phyloP scores from a whole-genome alignment of 2,113 vertebrate genomes.

The Elaphurus davidianus region DNA sequence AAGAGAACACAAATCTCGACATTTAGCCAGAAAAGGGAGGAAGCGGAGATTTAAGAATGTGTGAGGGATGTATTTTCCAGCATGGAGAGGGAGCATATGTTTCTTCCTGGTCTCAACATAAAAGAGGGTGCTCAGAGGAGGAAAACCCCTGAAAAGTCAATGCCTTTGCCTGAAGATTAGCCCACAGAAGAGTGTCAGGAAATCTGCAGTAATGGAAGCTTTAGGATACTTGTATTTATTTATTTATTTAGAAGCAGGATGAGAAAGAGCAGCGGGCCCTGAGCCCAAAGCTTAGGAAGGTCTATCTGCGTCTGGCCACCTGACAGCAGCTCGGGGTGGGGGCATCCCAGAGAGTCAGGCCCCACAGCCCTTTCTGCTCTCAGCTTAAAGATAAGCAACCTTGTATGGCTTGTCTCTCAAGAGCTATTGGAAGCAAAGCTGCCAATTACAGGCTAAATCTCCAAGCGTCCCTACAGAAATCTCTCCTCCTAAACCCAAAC shows the following conservation, averaged over 20 bases:
- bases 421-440: background rate
- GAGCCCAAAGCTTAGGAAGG: background rate
- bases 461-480: background rate
- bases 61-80: background rate
- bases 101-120: background rate
- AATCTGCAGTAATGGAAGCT: background rate
- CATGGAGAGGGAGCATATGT: background rate
- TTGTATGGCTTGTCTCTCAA: background rate
- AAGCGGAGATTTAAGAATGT: background rate
- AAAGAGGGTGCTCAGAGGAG: background rate
- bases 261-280: background rate
- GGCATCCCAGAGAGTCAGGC: rapidly evolving
- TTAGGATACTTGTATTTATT: background rate
- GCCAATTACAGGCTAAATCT: background rate
- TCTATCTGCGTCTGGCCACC: rapidly evolving
- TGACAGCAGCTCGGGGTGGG: rapidly evolving
- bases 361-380: background rate
- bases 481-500: background rate
- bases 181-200: background rate
- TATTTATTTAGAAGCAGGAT: background rate
- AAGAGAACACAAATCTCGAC: background rate
- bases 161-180: background rate
- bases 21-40: background rate
- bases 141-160: background rate
- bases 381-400: rapidly evolving